Conservation (phyloP, 2,113 vertebrate genomes). For the Xiphophorus maculatus region DNA sequence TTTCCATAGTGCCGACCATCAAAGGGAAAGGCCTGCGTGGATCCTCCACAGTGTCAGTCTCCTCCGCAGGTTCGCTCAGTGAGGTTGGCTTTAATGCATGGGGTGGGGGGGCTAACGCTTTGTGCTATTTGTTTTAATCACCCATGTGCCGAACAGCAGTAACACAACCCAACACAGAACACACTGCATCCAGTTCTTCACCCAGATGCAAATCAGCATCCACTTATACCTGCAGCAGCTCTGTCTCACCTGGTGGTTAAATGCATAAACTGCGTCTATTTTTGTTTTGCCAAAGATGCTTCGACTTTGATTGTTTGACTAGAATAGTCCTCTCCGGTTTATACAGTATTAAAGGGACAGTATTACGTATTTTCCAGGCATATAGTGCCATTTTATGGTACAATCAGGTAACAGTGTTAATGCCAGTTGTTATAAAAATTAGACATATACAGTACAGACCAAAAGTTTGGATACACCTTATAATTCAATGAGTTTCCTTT, state of each 20-base stretch:
- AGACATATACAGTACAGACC: too few species aligned
- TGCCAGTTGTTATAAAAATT: too few species aligned
- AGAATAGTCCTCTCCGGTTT: not conserved
- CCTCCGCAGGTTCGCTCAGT: not conserved
- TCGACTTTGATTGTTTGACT: slow-evolving; percentile 13
- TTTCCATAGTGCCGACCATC: slow-evolving; percentile 63
- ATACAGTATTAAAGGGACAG: too few species aligned
- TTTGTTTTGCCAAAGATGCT: slow-evolving; percentile 10
- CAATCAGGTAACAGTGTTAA: too few species aligned
- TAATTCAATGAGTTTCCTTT: too few species aligned
- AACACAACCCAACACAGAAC: not conserved
- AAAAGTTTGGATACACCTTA: too few species aligned
- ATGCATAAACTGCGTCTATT: slow-evolving; percentile 15
- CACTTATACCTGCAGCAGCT: not conserved
- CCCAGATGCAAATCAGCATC: not conserved
- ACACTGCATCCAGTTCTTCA: not conserved
- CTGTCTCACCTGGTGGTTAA: slow-evolving; percentile 7
- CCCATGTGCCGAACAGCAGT: not conserved
- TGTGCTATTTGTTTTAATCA: not conserved
- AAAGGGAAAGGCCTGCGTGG: slow-evolving; percentile 47
- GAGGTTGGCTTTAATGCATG: slow-evolving; percentile 5
- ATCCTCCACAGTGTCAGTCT: slow-evolving; percentile 38
- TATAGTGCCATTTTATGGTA: too few species aligned
- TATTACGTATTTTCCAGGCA: too few species aligned
- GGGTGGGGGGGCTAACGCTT: not conserved